These are phyloP conservation scores for Thecophora atra DNA, from an alignment of 2,888 invertebrate species.

Conservation along the genomic window DNA sequence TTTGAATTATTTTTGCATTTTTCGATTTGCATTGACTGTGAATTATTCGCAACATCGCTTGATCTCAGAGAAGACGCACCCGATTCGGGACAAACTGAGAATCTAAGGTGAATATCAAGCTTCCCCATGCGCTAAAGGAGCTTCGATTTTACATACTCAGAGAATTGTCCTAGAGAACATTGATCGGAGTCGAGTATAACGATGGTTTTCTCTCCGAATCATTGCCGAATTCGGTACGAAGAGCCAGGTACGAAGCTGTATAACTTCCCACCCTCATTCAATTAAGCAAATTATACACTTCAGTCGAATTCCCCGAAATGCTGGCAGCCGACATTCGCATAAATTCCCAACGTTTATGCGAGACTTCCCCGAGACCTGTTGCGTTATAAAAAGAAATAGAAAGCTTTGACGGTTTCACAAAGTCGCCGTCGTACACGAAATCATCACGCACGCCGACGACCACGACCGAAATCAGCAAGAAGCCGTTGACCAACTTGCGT, in stretches of 20 bases:
- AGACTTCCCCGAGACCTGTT: constrained; percentile 14
- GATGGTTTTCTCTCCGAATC: too few species aligned
- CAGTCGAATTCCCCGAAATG: constrained; percentile 55
- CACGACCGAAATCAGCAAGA: constrained; percentile 47
- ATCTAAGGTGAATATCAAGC: too few species aligned
- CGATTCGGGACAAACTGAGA: too few species aligned
- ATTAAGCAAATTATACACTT: constrained; percentile 62
- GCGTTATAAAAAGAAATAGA: constrained; percentile 29
- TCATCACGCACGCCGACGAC: constrained; percentile 24
- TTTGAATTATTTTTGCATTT: too few species aligned
- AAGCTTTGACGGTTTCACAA: constrained; percentile 13
- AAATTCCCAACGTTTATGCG: constrained; percentile 21
- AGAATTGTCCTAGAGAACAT: too few species aligned
- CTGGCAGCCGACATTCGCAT: constrained; percentile 21
- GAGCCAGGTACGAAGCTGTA: constrained; percentile 15
- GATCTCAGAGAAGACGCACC: too few species aligned
- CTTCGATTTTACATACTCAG: too few species aligned
- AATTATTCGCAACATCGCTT: too few species aligned
- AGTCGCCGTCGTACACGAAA: constrained; percentile 24
- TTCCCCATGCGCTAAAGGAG: too few species aligned
- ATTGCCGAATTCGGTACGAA: constrained; percentile 22
- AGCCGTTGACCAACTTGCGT: constrained; percentile 61
- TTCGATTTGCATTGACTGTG: too few species aligned
- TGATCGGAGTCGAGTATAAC: too few species aligned
- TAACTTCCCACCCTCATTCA: constrained; percentile 61